Conservation (phyloP, 1,140 invertebrate genomes). For the Macrobrachium nipponense region DNA sequence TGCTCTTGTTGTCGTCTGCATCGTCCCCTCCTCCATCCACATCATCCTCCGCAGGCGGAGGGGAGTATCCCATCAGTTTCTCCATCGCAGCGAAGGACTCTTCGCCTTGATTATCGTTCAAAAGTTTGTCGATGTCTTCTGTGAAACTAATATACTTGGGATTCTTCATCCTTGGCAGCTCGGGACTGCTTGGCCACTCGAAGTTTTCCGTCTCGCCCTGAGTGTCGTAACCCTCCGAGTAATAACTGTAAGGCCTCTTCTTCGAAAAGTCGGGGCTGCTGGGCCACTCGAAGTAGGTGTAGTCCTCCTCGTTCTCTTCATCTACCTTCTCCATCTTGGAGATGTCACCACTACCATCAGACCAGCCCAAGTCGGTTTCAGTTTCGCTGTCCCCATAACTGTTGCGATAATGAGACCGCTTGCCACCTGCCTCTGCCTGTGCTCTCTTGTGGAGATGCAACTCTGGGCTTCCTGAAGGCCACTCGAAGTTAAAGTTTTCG, state of each 20-base stretch:
- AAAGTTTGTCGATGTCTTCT: constrained; percentile 57
- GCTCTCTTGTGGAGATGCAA: constrained; percentile 3
- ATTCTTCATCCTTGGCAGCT: constrained; percentile 58
- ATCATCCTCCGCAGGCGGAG: constrained; percentile 12
- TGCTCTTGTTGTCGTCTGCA: constrained; percentile 11
- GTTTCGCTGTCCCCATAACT: constrained; percentile 44
- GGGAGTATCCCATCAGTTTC: constrained; percentile 50
- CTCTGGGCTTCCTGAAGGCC: constrained; percentile 48
- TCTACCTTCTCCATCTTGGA: constrained; percentile 31
- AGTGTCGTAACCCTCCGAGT: constrained; percentile 55
- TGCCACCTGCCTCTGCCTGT: background rate
- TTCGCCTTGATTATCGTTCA: constrained; percentile 35
- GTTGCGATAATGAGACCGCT: background rate
- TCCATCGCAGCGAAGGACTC: constrained; percentile 57
- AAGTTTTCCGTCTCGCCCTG: constrained; percentile 57
- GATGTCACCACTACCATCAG: constrained; percentile 25
- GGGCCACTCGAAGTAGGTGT: constrained; percentile 60
- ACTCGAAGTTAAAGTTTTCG: constrained; percentile 2
- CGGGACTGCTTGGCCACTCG: constrained; percentile 63
- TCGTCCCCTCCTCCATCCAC: constrained; percentile 5
- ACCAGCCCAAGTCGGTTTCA: constrained; percentile 42
- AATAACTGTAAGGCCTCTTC: constrained; percentile 14
- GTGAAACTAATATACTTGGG: constrained; percentile 60
- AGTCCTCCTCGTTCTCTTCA: constrained; percentile 51
- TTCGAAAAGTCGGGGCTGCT: constrained; percentile 57